These are phyloP conservation scores for Stenodema calcarata DNA, from an alignment of 2,888 invertebrate genomes.

Conservation along the genomic window DNA sequence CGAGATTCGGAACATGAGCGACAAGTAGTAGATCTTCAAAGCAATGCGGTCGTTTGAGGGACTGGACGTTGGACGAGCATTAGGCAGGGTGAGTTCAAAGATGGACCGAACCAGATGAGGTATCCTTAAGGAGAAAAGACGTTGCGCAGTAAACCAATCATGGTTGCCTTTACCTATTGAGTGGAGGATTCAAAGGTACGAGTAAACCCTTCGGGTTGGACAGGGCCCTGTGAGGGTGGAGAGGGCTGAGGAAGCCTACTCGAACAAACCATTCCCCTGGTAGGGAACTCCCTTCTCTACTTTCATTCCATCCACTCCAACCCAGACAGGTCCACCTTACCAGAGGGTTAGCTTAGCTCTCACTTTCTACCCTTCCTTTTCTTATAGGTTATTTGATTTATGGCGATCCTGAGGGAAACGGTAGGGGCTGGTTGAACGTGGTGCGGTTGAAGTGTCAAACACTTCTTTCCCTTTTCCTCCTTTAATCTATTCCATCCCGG, in stretches of 20 bases:
- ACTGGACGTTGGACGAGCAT: background rate
- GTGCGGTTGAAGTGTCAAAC: slow-evolving; percentile 24
- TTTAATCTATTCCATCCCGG: slow-evolving; percentile 2
- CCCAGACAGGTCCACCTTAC: slow-evolving; percentile 3
- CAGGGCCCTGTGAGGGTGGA: background rate
- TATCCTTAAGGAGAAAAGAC: background rate
- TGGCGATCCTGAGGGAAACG: slow-evolving; percentile 31
- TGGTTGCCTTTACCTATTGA: slow-evolving; percentile 13
- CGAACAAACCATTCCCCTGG: slow-evolving; percentile 13
- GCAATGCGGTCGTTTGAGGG: background rate
- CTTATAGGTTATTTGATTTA: slow-evolving; percentile 44
- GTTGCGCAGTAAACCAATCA: slow-evolving; percentile 16
- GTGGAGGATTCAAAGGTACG: slow-evolving; percentile 25
- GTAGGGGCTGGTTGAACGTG: background rate
- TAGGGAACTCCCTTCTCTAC: background rate
- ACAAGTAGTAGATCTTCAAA: too few species aligned
- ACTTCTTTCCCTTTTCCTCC: slow-evolving; percentile 3
- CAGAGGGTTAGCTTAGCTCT: slow-evolving; percentile 15
- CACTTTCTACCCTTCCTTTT: slow-evolving; percentile 12
- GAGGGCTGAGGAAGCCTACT: background rate
- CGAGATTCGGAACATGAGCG: too few species aligned
- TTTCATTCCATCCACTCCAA: background rate
- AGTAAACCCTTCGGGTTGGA: background rate
- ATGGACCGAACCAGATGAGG: background rate
- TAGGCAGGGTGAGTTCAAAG: slow-evolving; percentile 14